These are phyloP conservation scores for Rana temporaria DNA, from an alignment of 2,113 vertebrate species.

Conservation along the genomic window DNA sequence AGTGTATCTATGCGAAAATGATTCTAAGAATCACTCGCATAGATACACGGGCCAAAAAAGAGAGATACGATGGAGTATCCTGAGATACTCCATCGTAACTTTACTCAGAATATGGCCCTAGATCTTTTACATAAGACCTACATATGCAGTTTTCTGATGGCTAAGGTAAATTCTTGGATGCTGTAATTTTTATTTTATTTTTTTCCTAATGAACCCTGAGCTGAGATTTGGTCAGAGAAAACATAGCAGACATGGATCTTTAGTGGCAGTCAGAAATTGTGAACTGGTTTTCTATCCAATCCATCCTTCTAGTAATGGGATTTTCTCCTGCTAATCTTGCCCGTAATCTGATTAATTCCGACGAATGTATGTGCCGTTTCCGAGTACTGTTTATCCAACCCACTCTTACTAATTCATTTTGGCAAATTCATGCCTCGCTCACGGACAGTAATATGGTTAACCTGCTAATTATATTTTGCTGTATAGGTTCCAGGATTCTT, in stretches of 20 bases:
- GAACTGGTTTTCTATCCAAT: neutral
- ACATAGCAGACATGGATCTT: neutral
- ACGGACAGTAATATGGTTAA: constrained; percentile 10
- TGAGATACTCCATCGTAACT: too few species aligned
- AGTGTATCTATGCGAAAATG: too few species aligned
- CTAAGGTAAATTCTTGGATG: too few species aligned
- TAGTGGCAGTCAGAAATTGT: neutral
- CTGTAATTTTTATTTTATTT: too few species aligned
- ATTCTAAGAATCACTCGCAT: too few species aligned
- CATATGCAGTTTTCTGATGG: too few species aligned
- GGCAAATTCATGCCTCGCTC: neutral
- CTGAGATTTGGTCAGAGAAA: neutral
- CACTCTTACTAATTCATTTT: constrained; percentile 11
- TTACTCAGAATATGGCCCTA: too few species aligned
- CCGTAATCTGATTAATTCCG: constrained; percentile 20
- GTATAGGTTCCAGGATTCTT: neutral
- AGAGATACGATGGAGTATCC: too few species aligned
- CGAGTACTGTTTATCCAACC: neutral
- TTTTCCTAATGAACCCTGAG: too few species aligned
- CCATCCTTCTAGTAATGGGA: constrained; percentile 38
- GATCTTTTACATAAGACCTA: too few species aligned
- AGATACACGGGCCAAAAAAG: too few species aligned
- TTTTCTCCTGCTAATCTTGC: constrained; percentile 34
- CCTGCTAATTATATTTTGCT: neutral
- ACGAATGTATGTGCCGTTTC: constrained; percentile 22